These are phyloP conservation scores for Cotesia congregata DNA, from an alignment of 2,888 invertebrate genomes.

Conservation along the genomic window DNA sequence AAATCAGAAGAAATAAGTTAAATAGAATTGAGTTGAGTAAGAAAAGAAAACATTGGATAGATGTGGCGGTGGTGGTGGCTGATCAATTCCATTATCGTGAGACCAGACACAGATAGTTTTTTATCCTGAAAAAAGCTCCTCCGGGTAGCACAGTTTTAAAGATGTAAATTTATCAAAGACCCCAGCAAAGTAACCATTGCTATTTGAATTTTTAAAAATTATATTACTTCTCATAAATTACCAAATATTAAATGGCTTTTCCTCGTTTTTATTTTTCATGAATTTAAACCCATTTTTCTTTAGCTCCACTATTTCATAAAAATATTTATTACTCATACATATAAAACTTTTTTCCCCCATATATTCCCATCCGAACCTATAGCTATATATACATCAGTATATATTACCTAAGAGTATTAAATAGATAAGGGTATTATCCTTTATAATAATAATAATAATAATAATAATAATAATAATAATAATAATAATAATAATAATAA, in stretches of 20 bases:
- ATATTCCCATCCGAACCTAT: not conserved
- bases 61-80: not conserved
- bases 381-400: not conserved
- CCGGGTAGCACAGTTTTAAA: conserved; percentile 1
- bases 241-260: conserved; percentile 5
- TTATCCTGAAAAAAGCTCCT: not conserved
- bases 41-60: conserved; percentile 45
- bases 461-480: not conserved
- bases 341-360: not conserved
- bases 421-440: not conserved
- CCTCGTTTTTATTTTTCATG: not conserved
- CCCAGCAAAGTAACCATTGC: not conserved
- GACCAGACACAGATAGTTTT: not conserved
- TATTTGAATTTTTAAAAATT: not conserved
- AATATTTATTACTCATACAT: not conserved
- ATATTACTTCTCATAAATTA: conserved; percentile 13
- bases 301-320: not conserved
- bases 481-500: not conserved
- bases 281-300: not conserved
- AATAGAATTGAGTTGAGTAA: conserved; percentile 37
- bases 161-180: conserved; percentile 17
- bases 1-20: not conserved
- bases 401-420: not conserved
- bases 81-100: conserved; percentile 42
- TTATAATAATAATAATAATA: not conserved